Evolutionary conservation across 1,140 invertebrate species (phyloP), one percentile per base, ranked within the genome.

Genomic region (Drosophila tropicalis): DNA sequence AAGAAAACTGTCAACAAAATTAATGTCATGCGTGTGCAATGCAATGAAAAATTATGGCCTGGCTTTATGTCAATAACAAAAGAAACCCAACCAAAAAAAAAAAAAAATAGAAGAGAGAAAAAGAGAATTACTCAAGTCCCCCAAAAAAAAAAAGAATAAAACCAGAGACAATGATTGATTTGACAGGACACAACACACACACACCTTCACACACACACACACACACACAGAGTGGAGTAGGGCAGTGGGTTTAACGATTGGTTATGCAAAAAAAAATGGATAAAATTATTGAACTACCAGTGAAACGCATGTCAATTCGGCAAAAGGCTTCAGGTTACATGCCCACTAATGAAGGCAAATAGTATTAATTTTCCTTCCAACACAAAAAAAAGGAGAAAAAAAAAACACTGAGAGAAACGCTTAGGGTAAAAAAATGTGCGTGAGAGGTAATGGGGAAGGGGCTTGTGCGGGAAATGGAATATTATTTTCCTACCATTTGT

Each of bases 1-100:
- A 90, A 84, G 81, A 84, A 90, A 91, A 91, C 86, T 90, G 90
- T 91, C 90, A 91, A 90, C 89, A 89, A 91, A 89, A 91, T 91
- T 89, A 91, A 91, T 89, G 84, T 89, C 84, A 89, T 89, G 85
- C 81, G 77, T 89, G 85, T 89, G 85, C 84, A 84, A 69, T 81
- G 85, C 84, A 81, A 90, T 90, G 84, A 89, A 90, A 89, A 89
- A 90, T 89, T 90, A 89, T 89, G 84, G 84, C 39, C 68, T 76
- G 85, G 77, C 84, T 90, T 83, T 89, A 79, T 79, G 84, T 90
- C 84, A 90, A 89, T 89, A 89, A 81, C 71, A 89, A 89, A 80
- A 78, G 77, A 67, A 70, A 56, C 70, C 44, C 44, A 51, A 51
- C 44, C 19, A 17, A 47, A 47, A 17, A 47, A 19, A 51, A 79